phyloP scores from a whole-genome alignment of 2,888 invertebrate genomes.

The Monoplex corrugatus region DNA sequence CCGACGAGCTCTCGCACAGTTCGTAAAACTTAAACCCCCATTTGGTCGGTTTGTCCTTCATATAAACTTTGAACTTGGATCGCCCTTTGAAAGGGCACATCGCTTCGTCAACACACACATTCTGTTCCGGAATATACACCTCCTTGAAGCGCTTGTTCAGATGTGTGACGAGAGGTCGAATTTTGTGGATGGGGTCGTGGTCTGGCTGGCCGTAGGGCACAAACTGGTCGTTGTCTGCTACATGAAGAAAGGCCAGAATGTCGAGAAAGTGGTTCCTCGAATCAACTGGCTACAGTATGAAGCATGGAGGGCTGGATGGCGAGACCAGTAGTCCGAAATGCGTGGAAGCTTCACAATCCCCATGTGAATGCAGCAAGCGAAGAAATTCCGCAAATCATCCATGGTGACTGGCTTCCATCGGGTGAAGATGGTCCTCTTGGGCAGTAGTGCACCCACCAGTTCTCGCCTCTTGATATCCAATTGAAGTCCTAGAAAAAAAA shows the following conservation, averaged over 20 bases:
- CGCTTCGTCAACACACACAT: constrained; percentile 30
- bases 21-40: constrained; percentile 31
- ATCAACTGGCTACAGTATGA: too few species aligned
- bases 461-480: too few species aligned
- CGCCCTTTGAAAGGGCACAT: constrained; percentile 35
- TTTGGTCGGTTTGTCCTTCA: background rate
- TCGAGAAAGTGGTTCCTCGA: too few species aligned
- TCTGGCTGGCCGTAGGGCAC: too few species aligned
- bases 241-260: too few species aligned
- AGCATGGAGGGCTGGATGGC: background rate
- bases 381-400: background rate
- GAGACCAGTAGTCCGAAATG: constrained; percentile 35
- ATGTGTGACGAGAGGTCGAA: too few species aligned
- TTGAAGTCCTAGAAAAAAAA: too few species aligned
- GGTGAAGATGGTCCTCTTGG: too few species aligned
- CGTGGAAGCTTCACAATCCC: background rate
- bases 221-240: too few species aligned
- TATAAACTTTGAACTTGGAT: background rate
- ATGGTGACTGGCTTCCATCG: background rate
- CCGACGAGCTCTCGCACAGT: background rate
- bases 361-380: constrained; percentile 29
- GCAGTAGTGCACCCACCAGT: too few species aligned
- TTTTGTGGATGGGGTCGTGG: too few species aligned
- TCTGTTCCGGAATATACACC: too few species aligned
- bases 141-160: background rate